Evolutionary conservation across 1,140 invertebrate genomes (phyloP), one percentile per base, ranked within the genome.

Genomic region (Drosophila melanogaster): DNA sequence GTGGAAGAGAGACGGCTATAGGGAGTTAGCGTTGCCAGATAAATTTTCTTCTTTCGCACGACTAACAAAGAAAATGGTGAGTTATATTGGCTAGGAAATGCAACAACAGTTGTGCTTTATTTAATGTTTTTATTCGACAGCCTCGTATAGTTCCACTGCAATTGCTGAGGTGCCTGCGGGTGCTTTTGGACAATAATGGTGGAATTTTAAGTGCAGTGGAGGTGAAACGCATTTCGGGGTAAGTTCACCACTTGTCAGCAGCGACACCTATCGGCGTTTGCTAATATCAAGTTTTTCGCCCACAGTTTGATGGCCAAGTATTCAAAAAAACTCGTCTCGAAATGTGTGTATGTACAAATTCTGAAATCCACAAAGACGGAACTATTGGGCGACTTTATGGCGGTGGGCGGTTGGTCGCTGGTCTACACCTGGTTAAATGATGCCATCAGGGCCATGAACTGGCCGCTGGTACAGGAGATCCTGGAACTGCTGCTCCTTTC

Each of bases 341-440:
- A 98, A 93, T 98, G 97, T 93, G 97, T 98, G 78, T 99, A 99
- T 91, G 95, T 98, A 69, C 97, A 98, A 92, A 98, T 99, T 81
- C 93, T 99, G 47, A 97, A 97, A 93, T 96, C 95, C 44, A 98
- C 98, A n/a, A 95, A 97, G 81, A 94, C 95, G 1, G 95, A 97
- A 73, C 93, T 98, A 59, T 93, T 98, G 33, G 96, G 96, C 56
- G 94, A 96, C 94, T 98, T 98, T 92, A 97, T 99, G 95, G 94
- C 94, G 49, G 95, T 95, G 60, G 97, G 97, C 75, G 98, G 98
- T 30, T 99, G 98, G 98, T 94, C 95, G 72, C 94, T 98, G 46
- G 94, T 97, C 30, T 96, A 97, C 77, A 94, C 94, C 41, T 99
- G 98, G 98, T 92, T 98, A 7, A 95, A 96, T 46, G 97, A 98